Conservation (phyloP, 2,797 vertebrate genomes). For the Haliaeetus vocifer region DNA sequence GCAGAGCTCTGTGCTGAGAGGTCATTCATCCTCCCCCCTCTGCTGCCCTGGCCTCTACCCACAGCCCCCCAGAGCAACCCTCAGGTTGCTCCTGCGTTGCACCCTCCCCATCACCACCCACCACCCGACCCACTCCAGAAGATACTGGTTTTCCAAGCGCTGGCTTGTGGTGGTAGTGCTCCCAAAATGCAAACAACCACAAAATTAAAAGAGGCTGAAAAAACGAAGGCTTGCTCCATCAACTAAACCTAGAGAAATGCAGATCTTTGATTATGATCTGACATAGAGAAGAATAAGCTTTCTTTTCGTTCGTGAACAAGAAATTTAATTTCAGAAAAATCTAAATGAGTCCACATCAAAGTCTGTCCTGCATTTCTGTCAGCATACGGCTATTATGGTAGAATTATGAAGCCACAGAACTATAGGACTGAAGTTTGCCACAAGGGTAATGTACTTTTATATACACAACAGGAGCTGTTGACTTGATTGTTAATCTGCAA, state of each 20-base stretch:
- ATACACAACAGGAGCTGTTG: slow-evolving; percentile 1
- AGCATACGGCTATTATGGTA: accelerated
- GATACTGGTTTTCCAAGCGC: accelerated
- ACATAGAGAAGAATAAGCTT: neutral
- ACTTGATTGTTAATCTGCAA: slow-evolving; percentile 22
- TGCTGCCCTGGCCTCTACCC: neutral
- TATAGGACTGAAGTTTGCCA: neutral
- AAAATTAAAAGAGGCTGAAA: neutral
- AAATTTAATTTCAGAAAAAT: neutral
- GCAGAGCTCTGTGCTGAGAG: neutral
- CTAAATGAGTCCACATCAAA: neutral
- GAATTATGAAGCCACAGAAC: neutral
- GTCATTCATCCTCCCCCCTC: neutral
- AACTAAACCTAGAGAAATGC: neutral
- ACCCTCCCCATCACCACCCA: neutral
- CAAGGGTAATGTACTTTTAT: neutral
- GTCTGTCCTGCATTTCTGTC: neutral
- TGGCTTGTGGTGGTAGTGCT: neutral
- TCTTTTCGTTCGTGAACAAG: neutral
- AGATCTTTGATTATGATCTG: neutral
- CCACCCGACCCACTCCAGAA: neutral
- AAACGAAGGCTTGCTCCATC: neutral
- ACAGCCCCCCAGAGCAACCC: no score
- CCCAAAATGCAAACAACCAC: neutral
- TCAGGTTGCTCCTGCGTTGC: accelerated